Percentiles rank a stretch among this genome's conserved stretches.
Conservation (phyloP, 2,888 invertebrate genomes). For the Luperina testacea region DNA sequence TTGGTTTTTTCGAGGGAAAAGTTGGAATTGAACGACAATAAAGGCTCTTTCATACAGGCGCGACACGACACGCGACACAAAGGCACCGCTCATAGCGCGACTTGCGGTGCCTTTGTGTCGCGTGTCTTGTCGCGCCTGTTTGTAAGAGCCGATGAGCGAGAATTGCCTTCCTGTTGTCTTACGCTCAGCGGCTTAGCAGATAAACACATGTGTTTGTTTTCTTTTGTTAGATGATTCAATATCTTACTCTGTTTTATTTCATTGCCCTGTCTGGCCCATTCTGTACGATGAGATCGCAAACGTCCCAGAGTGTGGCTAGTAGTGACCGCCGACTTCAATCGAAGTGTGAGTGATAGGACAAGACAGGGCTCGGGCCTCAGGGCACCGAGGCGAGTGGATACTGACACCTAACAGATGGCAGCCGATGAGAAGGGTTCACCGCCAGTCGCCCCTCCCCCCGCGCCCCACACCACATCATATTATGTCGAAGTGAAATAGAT, state of each 20-base stretch:
- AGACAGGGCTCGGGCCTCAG: not conserved
- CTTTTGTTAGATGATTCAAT: not conserved
- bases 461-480: not conserved
- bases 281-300: not conserved
- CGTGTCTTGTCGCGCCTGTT: too few relatives aligned
- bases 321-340: not conserved
- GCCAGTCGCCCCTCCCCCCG: not conserved
- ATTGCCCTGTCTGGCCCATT: not conserved
- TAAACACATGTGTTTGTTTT: not conserved
- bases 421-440: constrained; percentile 46
- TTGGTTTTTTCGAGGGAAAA: too few relatives aligned
- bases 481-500: constrained; percentile 30
- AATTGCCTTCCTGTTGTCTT: too few relatives aligned
- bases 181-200: not conserved
- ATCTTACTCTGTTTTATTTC: not conserved
- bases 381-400: constrained; percentile 12
- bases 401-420: constrained; percentile 51
- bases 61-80: too few relatives aligned
- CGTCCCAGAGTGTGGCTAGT: not conserved
- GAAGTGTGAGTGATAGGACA: constrained; percentile 29
- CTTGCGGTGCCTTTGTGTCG: too few relatives aligned
- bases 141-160: too few relatives aligned
- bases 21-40: too few relatives aligned
- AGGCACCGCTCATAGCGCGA: too few relatives aligned
- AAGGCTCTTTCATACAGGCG: too few relatives aligned